Evolutionary conservation across 1,140 invertebrate species (phyloP), one percentile per base, ranked within the genome.

Genomic region (Bombus affinis): DNA sequence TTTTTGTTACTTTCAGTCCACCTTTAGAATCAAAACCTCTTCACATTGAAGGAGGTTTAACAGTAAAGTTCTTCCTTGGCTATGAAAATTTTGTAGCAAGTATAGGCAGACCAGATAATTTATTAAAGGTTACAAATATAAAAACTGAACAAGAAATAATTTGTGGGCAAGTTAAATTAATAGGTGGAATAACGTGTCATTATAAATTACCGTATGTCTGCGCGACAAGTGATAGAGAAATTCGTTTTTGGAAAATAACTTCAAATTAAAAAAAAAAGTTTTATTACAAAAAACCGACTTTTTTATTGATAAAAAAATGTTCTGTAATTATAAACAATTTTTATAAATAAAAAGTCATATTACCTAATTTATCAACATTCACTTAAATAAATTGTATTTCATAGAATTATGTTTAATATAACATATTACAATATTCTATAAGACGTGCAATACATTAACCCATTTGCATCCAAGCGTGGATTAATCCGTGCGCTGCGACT

Each of bases 171-270:
- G 87, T 97, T 3, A 95, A 95, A 85, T 92, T 97, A 25, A 95
- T 95, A 42, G 96, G 96, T 35, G 96, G 96, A 66, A 89, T 97
- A 66, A 95, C 95, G 3, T 97, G 96, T 96, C 97, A 97, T 92
- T 96, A 96, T 83, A 95, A 96, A 79, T 92, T 96, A 81, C 96
- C 96, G 0, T 96, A 97, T 80, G 92, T 97, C 71, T 96, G 96
- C 88, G 95, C 96, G 10, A 96, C 95, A 25, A 96, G 96, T 92
- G 96, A 97, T 89, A 94, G 95, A 83, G 96, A 96, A 91, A 86
- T 97, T 32, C 95, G 94, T 88, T 96, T 97, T 90, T 97, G 96
- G 96, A 96, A 96, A 93, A 92, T 97, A 68, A 95, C 95, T 87
- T 94, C 95, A 59, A 96, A 96, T 90, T 96, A 94, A 95, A 25